Evolutionary conservation across 2,113 vertebrate species (phyloP).

Genomic region (Psammodynastes pulverulentus): DNA sequence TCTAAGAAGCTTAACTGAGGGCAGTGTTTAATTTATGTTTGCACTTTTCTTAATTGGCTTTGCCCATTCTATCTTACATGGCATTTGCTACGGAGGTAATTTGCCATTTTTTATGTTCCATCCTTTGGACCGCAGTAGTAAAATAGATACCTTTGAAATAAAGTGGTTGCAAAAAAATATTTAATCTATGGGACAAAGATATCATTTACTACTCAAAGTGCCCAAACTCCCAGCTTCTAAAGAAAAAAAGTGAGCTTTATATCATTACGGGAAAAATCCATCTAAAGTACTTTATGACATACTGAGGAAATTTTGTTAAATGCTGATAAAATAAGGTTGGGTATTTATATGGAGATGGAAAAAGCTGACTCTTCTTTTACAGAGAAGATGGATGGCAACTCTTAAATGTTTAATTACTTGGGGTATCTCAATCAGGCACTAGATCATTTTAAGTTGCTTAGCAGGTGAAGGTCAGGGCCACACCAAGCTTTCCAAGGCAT

Average conservation of each 20-base stretch:
- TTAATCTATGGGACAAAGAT: neutral
- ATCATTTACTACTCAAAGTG: neutral
- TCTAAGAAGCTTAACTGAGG: neutral
- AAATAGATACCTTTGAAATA: neutral
- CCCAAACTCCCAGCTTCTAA: neutral
- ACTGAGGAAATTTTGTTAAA: neutral
- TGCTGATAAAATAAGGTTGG: neutral
- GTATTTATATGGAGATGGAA: neutral
- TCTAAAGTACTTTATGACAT: neutral
- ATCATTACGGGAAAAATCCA: neutral
- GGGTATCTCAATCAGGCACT: neutral
- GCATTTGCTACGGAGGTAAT: neutral
- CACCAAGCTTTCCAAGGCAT: neutral
- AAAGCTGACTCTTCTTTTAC: neutral
- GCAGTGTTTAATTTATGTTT: neutral
- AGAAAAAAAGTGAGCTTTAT: neutral
- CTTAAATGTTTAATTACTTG: neutral
- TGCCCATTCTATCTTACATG: neutral
- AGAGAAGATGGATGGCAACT: neutral
- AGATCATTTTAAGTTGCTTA: neutral
- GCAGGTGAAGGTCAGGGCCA: neutral
- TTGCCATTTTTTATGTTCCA: neutral
- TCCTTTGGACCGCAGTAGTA: neutral
- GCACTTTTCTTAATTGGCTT: neutral
- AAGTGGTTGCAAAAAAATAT: neutral